Conservation (phyloP, 2,113 vertebrate species). For the Hippopotamus amphibius region DNA sequence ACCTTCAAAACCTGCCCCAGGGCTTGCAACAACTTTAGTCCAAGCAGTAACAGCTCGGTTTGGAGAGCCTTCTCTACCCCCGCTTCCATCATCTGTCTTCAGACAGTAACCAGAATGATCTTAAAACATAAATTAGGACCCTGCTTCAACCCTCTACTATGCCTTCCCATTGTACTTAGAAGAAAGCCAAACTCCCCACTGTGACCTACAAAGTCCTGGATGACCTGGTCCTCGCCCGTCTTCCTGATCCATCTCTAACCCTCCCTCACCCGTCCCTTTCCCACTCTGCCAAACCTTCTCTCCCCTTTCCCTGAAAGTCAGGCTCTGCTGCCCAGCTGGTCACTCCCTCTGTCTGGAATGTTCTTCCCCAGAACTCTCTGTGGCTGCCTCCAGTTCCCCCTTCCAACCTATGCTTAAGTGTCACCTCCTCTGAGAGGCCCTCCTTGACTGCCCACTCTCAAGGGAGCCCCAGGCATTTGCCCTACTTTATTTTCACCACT, state of each 20-base stretch:
- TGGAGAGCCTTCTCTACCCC: rapidly evolving
- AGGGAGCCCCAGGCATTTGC: neutral
- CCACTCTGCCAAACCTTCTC: neutral
- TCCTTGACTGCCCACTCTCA: neutral
- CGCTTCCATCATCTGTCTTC: too few relatives aligned
- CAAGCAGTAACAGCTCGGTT: neutral
- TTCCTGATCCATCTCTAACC: neutral
- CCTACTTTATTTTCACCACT: neutral
- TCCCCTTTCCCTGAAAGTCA: neutral
- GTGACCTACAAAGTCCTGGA: neutral
- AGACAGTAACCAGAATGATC: too few relatives aligned
- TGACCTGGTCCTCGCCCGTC: neutral
- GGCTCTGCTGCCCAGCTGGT: neutral
- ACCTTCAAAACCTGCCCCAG: neutral
- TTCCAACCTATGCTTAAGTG: neutral
- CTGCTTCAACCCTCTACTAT: neutral
- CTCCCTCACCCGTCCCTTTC: too few relatives aligned
- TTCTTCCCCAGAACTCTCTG: neutral
- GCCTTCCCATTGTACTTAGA: neutral
- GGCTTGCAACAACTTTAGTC: neutral
- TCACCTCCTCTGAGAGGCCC: neutral
- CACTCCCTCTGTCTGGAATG: neutral
- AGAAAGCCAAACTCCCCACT: neutral
- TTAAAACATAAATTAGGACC: neutral
- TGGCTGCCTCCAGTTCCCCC: neutral